These are phyloP conservation scores for Arrhamphus sclerolepis DNA, from an alignment of 2,797 vertebrate species.

Conservation along the genomic window DNA sequence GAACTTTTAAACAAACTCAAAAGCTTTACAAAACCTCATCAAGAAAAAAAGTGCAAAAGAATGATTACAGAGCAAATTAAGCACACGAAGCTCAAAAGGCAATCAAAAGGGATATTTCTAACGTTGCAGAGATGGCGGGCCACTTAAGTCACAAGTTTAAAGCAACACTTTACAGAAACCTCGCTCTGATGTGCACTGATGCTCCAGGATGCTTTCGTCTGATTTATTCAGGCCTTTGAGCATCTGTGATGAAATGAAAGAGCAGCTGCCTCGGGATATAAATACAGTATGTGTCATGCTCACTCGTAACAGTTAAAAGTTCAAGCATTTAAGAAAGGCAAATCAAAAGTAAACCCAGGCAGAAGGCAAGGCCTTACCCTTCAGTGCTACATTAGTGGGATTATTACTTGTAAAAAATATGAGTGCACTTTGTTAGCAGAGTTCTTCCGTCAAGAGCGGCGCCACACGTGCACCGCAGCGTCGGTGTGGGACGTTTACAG, in stretches of 20 bases:
- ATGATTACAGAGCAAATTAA: constrained; percentile 10
- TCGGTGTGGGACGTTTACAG: constrained; percentile 46
- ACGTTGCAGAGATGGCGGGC: no score
- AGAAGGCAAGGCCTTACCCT: constrained; percentile 19
- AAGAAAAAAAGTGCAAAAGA: constrained; percentile 15
- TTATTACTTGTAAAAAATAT: constrained; percentile 33
- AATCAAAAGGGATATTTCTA: background rate
- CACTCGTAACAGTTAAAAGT: constrained; percentile 32
- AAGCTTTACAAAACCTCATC: no score
- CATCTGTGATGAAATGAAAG: constrained; percentile 32
- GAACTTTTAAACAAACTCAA: constrained; percentile 2
- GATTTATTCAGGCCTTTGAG: constrained; percentile 37
- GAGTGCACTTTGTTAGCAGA: constrained; percentile 21
- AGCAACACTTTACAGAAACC: constrained; percentile 22
- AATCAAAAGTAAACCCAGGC: constrained; percentile 25
- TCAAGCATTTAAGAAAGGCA: constrained; percentile 42
- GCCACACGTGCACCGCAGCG: background rate
- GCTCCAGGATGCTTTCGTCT: constrained; percentile 49
- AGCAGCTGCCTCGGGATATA: constrained; percentile 48
- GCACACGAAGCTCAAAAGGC: constrained; percentile 9
- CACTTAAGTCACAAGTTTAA: constrained; percentile 7
- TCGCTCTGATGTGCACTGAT: constrained; percentile 10
- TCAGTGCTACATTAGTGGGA: constrained; percentile 54
- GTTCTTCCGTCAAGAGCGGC: constrained; percentile 23
- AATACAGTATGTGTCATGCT: constrained; percentile 33